Evolutionary conservation across 2,113 vertebrate genomes (phyloP).

Genomic region (Gopherus flavomarginatus): DNA sequence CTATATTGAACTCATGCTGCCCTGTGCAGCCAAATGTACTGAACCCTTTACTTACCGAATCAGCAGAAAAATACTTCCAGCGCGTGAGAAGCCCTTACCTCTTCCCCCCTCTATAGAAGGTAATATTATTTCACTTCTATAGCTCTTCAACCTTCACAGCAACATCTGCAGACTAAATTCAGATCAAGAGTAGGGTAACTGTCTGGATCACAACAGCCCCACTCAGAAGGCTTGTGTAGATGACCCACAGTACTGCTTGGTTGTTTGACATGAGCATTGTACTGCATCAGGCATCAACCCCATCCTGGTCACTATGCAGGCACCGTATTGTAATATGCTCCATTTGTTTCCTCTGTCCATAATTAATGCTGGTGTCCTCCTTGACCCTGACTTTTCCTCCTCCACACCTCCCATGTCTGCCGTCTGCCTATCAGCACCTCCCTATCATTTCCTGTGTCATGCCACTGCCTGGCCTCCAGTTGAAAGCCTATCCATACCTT

Average conservation of each 20-base stretch:
- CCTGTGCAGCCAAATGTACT: neutral
- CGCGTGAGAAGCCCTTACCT: neutral
- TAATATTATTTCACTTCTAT: accelerated
- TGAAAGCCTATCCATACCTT: too few species aligned
- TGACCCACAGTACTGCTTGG: accelerated
- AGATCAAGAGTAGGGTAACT: accelerated
- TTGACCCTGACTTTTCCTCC: neutral
- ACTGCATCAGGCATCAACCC: neutral
- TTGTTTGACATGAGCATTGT: accelerated
- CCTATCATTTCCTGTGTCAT: neutral
- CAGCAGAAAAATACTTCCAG: accelerated
- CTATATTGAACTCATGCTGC: neutral
- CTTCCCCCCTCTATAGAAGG: neutral
- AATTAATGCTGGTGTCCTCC: neutral
- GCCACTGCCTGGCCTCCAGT: neutral
- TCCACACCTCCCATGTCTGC: neutral
- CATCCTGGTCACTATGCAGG: too few species aligned
- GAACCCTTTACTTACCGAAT: neutral
- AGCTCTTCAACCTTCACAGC: accelerated
- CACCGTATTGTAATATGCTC: too few species aligned
- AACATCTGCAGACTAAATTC: accelerated
- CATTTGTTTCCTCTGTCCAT: neutral
- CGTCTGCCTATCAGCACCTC: neutral
- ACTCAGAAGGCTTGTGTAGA: too few species aligned
- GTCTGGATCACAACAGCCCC: neutral